These are phyloP conservation scores for Gortyna flavago DNA, from an alignment of 2,888 invertebrate genomes.

Conservation along the genomic window DNA sequence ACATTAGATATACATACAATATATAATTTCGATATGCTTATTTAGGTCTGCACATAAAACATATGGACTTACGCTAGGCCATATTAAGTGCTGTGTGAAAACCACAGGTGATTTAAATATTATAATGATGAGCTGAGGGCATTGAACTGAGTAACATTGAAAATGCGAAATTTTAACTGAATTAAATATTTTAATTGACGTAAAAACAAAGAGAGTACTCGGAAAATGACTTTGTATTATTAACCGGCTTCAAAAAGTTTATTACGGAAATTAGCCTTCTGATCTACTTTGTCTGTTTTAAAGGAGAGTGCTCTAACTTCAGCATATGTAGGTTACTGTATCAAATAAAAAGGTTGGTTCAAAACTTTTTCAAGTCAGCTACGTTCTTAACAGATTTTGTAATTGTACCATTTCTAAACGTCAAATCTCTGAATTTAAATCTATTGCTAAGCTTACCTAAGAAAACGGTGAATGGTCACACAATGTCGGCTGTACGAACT, in stretches of 20 bases:
- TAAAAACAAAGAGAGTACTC: constrained; percentile 6
- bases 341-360: not conserved
- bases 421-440: not conserved
- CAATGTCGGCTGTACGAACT: no score
- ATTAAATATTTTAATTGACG: not conserved
- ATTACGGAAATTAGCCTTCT: no score
- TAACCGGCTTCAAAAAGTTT: not conserved
- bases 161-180: constrained; percentile 2
- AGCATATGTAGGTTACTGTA: not conserved
- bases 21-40: constrained; percentile 46
- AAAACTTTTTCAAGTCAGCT: not conserved
- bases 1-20: constrained; percentile 59
- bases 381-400: not conserved
- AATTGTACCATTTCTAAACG: not conserved
- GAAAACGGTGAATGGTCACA: no score
- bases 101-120: constrained; percentile 34
- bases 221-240: not conserved
- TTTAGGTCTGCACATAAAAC: constrained; percentile 45
- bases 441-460: no score
- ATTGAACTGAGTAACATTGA: constrained; percentile 38
- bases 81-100: constrained; percentile 27
- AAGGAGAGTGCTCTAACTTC: not conserved
- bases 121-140: constrained; percentile 16
- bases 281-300: not conserved
- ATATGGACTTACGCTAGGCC: constrained; percentile 19